These are phyloP conservation scores for Callopanchax toddi DNA, from an alignment of 2,113 vertebrate species.

Conservation along the genomic window DNA sequence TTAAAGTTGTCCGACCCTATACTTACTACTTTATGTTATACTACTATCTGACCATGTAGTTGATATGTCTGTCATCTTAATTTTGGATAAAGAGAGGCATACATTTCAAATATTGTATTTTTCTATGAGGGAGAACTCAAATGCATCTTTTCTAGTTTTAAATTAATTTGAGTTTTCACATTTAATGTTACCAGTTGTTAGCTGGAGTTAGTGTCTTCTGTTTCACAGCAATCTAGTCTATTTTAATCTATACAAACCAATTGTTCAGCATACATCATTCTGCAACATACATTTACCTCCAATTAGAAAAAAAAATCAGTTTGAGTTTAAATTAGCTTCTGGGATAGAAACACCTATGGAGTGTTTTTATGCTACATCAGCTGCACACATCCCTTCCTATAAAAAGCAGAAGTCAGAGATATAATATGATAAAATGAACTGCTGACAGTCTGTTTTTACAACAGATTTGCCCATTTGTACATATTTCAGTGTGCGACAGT, in stretches of 20 bases:
- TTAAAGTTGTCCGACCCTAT: too few relatives aligned
- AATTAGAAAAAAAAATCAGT: too few relatives aligned
- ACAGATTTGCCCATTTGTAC: constrained; percentile 5
- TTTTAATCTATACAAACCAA: neutral
- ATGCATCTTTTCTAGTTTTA: too few relatives aligned
- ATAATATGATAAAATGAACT: constrained; percentile 8
- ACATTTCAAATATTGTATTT: too few relatives aligned
- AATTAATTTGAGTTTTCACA: too few relatives aligned
- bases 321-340: neutral
- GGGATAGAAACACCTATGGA: neutral
- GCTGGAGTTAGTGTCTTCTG: neutral
- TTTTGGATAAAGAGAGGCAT: too few relatives aligned
- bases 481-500: constrained; percentile 4
- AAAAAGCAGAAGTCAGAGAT: constrained; percentile 3
- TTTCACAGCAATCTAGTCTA: neutral
- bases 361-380: neutral
- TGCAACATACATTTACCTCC: too few relatives aligned
- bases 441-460: constrained; percentile 7
- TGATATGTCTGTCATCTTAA: too few relatives aligned
- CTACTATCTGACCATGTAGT: too few relatives aligned
- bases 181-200: neutral
- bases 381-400: neutral
- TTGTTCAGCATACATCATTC: neutral
- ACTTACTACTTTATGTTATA: too few relatives aligned
- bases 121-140: too few relatives aligned